Base-by-base conservation (phyloP, 2,113 vertebrate species). In the Entomyzon cyanotis region DNA sequence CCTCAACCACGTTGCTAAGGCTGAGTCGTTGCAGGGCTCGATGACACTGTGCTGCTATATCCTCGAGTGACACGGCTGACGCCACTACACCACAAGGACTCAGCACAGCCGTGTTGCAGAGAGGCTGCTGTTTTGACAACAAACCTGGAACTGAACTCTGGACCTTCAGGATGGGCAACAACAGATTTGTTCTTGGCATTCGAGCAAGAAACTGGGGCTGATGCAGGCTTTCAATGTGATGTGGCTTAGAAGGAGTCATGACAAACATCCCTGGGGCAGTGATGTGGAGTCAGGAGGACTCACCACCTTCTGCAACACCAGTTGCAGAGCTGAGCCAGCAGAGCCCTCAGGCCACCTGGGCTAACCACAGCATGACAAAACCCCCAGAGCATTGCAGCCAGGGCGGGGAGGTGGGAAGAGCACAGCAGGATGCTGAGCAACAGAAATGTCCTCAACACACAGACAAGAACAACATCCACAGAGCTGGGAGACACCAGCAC, bases 51-150 rank as follows among this genome's bases (percentile, higher is more conserved):
- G 59, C 71, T 10, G 59, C 71, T 59, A 2, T 25, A 70, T 6
- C 71, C 78, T 65, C 12, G 0, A 77, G 80, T 53, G 76, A 74
- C 73, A 87, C 0, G 0, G 59, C 60, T 42, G 81, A 93, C 0
- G 4, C 44, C 74, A 63, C 60, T 56, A 59, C 47, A 24, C 64
- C 59, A 70, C 19, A 4, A 0, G 4, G 11, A 24, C 59, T 37
- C 1, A 1, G 33, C 52, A 15, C 24, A 21, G 41, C 3, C 0
- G 0, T 4, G 74, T 2, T 8, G 3, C 21, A 52, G 18, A 44
- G 31, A 56, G 58, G 10, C 65, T 44, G 59, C 80, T 80, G 39
- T 11, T 60, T 3, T 4, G 27, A 24, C 80, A 62, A 46, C 37
- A 53, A 77, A 68, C 41, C 49, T 69, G 47, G 37, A n/a, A 28